Evolutionary conservation across 2,888 invertebrate genomes (phyloP).

Genomic region (Acrocyrtus sp.): DNA sequence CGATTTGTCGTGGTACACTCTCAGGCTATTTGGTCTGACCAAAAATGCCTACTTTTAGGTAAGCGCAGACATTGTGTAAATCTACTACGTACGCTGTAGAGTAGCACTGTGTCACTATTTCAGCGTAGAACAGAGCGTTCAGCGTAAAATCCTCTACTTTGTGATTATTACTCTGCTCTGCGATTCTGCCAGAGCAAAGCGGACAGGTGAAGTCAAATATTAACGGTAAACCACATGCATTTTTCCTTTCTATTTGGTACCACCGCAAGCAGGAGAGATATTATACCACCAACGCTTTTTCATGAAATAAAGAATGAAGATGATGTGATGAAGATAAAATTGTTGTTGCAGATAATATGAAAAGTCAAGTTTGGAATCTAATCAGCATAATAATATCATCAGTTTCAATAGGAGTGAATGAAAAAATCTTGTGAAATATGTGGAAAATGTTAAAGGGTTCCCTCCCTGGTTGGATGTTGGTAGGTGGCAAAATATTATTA

Average conservation of each 20-base stretch:
- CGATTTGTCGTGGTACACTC: too few species aligned
- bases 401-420: constrained; percentile 10
- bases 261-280: background rate
- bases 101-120: too few species aligned
- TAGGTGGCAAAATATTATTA: constrained; percentile 13
- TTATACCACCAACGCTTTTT: constrained; percentile 16
- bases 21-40: too few species aligned
- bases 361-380: constrained; percentile 32
- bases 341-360: constrained; percentile 4
- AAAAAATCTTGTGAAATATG: background rate
- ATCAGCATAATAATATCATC: constrained; percentile 30
- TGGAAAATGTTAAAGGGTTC: background rate
- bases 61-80: too few species aligned
- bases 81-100: too few species aligned
- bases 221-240: constrained; percentile 1
- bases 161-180: background rate
- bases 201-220: background rate
- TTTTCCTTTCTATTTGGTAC: constrained; percentile 7
- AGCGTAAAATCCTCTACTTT: too few species aligned
- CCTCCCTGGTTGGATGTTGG: constrained; percentile 15
- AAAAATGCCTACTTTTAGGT: too few species aligned
- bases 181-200: background rate
- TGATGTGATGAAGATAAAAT: constrained; percentile 20
- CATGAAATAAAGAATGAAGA: constrained; percentile 11
- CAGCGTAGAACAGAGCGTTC: too few species aligned